These are phyloP conservation scores for Drosophila tripunctata DNA, from an alignment of 2,888 invertebrate species.

Conservation along the genomic window DNA sequence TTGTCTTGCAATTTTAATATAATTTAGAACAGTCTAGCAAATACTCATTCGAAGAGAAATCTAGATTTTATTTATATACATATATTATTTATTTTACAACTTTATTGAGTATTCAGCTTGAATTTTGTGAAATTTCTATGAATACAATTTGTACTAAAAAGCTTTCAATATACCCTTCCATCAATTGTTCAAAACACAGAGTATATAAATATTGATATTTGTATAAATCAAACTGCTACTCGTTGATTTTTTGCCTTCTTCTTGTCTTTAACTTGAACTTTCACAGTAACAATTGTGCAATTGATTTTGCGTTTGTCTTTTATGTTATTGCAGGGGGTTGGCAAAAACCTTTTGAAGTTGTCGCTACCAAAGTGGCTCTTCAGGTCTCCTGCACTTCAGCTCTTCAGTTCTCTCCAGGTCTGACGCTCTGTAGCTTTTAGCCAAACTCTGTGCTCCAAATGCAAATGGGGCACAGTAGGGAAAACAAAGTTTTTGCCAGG, in stretches of 20 bases:
- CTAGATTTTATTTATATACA: no score
- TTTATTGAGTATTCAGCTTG: no score
- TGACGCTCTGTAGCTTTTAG: not conserved
- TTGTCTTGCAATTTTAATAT: not conserved
- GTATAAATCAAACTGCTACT: slow-evolving; percentile 17
- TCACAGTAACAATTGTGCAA: slow-evolving; percentile 25
- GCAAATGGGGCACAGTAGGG: slow-evolving; percentile 47
- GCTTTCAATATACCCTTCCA: not conserved
- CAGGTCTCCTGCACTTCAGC: not conserved
- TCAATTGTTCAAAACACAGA: not conserved
- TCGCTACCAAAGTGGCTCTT: slow-evolving; percentile 44
- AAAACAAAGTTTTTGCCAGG: slow-evolving; percentile 31
- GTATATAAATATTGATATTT: slow-evolving; percentile 3
- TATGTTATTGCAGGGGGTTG: slow-evolving; percentile 14
- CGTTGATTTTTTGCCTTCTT: slow-evolving; percentile 14
- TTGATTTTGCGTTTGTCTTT: slow-evolving; percentile 49
- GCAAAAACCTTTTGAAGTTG: slow-evolving; percentile 65
- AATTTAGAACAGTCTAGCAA: not conserved
- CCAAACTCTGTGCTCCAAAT: slow-evolving; percentile 28
- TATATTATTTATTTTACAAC: no score
- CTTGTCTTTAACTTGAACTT: slow-evolving; percentile 4
- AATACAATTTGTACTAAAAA: no score
- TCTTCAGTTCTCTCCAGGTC: not conserved
- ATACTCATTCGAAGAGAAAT: no score
- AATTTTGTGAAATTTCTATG: no score